Percentiles rank a stretch among this genome's conserved stretches.
Conservation (phyloP, 1,140 invertebrate genomes). For the Monochamus saltuarius region DNA sequence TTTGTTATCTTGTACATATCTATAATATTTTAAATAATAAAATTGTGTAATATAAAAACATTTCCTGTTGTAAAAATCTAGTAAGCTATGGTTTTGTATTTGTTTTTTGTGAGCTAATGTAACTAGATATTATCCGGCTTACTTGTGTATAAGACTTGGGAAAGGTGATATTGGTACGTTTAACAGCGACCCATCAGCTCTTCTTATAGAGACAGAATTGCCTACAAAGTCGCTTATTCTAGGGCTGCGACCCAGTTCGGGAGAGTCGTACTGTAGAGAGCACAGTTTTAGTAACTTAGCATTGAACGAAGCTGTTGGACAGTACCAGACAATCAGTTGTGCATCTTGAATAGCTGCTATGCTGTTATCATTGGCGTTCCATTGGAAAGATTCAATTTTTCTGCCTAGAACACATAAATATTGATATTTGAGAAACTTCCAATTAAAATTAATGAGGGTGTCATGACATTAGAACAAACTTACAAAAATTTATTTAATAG, state of each 20-base stretch:
- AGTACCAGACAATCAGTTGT: slow-evolving; percentile 83
- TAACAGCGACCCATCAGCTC: slow-evolving; percentile 58
- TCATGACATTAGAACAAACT: too few species aligned
- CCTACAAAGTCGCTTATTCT: slow-evolving; percentile 76
- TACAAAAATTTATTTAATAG: too few species aligned
- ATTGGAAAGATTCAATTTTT: slow-evolving; percentile 77
- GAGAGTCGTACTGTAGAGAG: slow-evolving; percentile 53
- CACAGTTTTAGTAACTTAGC: slow-evolving; percentile 62
- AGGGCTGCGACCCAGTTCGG: slow-evolving; percentile 79
- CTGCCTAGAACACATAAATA: slow-evolving; percentile 66
- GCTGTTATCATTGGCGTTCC: slow-evolving; percentile 83
- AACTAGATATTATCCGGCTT: slow-evolving; percentile 9
- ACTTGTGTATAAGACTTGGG: slow-evolving; percentile 53
- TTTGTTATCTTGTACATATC: slow-evolving; percentile 59
- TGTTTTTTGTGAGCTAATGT: neutral
- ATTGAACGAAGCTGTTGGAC: slow-evolving; percentile 76
- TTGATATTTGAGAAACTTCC: too few species aligned
- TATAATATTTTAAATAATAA: too few species aligned
- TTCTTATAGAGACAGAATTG: slow-evolving; percentile 65
- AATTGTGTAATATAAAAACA: neutral
- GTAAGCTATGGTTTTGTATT: neutral
- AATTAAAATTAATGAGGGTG: too few species aligned
- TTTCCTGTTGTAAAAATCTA: too few species aligned
- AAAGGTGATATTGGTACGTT: slow-evolving; percentile 59
- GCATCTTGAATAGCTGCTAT: slow-evolving; percentile 81